Evolutionary conservation across 92 coral and sea anemone species (phyloP).

Genomic region (Muricea muricata): DNA sequence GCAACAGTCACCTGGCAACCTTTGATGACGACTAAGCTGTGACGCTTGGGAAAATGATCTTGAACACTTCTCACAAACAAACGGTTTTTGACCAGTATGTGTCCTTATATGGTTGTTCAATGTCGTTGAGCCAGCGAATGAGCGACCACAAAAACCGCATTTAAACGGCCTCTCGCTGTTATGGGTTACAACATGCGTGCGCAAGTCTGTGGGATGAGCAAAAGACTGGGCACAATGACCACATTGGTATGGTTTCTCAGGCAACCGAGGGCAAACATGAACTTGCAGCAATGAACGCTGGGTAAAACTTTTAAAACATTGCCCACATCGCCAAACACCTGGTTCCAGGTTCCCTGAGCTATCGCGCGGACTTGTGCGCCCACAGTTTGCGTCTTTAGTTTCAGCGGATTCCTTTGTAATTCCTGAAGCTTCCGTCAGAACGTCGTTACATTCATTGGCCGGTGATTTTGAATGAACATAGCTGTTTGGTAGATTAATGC

Average conservation of each 20-base stretch:
- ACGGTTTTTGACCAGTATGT: constrained; percentile 87
- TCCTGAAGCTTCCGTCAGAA: not conserved
- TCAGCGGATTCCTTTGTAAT: constrained; percentile 8
- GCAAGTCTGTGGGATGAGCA: constrained; percentile 79
- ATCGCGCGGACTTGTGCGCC: constrained; percentile 41
- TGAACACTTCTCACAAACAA: constrained; percentile 72
- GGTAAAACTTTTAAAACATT: constrained; percentile 80
- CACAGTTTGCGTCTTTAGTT: not conserved
- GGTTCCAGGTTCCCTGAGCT: constrained; percentile 59
- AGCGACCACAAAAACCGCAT: constrained; percentile 93
- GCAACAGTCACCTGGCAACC: constrained; percentile 67
- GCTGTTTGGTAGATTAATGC: not conserved
- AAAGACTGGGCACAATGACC: constrained; percentile 85
- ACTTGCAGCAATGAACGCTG: constrained; percentile 82
- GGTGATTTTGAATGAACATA: not conserved
- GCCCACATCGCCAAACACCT: constrained; percentile 80
- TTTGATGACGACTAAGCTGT: constrained; percentile 72
- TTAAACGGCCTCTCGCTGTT: constrained; percentile 88
- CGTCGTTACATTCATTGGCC: not conserved
- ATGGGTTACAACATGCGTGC: constrained; percentile 88
- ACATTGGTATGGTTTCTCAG: constrained; percentile 85
- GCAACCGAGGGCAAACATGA: constrained; percentile 82
- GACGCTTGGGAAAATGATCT: constrained; percentile 78
- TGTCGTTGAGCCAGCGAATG: constrained; percentile 94
- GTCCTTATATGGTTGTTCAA: constrained; percentile 88